Percentiles rank a stretch among this genome's conserved stretches.
phyloP scores from a whole-genome alignment of 1,140 invertebrate genomes.

The Tribolium madens region DNA sequence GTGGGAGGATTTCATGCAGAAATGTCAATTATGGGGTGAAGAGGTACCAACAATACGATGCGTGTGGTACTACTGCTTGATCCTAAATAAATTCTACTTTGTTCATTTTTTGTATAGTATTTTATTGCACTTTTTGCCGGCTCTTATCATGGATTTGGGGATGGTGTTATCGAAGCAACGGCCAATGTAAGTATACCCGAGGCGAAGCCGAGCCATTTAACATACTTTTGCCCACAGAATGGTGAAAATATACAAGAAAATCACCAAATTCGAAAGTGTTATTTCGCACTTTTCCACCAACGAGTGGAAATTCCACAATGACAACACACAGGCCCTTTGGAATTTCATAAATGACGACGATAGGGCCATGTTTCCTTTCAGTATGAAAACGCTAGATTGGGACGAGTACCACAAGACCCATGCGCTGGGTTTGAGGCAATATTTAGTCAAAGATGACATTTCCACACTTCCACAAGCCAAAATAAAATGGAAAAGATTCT shows the following conservation, averaged over 20 bases:
- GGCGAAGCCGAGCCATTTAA: not conserved
- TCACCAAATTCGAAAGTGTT: constrained; percentile 75
- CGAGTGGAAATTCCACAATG: constrained; percentile 76
- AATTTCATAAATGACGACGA: constrained; percentile 70
- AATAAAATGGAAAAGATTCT: constrained; percentile 69
- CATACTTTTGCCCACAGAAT: constrained; percentile 68
- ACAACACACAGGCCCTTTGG: constrained; percentile 70
- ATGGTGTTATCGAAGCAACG: constrained; percentile 68
- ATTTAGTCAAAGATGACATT: constrained; percentile 79
- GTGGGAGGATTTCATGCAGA: constrained; percentile 70
- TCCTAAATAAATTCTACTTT: constrained; percentile 67
- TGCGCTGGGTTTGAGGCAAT: constrained; percentile 75
- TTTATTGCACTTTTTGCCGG: constrained; percentile 73
- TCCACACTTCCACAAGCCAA: constrained; percentile 74
- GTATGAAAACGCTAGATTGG: constrained; percentile 73
- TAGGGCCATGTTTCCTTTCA: constrained; percentile 70
- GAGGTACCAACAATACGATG: constrained; percentile 64
- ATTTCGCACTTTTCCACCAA: constrained; percentile 77
- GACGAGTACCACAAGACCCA: constrained; percentile 71
- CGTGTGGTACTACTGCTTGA: constrained; percentile 71
- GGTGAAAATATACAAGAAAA: constrained; percentile 75
- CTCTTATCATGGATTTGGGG: constrained; percentile 70
- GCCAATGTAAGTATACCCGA: constrained; percentile 66
- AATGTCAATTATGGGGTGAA: constrained; percentile 63
- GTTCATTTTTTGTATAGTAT: constrained; percentile 68